Conservation (phyloP, 1,140 invertebrate genomes). For the Procambarus virginalis region DNA sequence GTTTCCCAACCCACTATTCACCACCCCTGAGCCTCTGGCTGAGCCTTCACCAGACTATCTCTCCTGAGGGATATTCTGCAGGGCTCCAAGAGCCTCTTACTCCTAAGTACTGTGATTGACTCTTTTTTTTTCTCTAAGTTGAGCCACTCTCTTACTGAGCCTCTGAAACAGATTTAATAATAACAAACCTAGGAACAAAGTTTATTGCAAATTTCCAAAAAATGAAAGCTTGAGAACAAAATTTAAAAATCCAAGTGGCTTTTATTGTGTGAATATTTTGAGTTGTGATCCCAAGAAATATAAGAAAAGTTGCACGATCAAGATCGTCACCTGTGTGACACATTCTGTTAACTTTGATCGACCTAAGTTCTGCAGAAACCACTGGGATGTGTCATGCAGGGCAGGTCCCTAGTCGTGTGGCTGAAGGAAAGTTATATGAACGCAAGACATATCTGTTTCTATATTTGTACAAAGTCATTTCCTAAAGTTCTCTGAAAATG, state of each 20-base stretch:
- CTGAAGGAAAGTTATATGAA: constrained; percentile 16
- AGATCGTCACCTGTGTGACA: background rate
- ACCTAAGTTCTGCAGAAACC: constrained; percentile 64
- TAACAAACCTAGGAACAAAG: background rate
- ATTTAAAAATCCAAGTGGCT: background rate
- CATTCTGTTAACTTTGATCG: background rate
- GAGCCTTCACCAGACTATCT: constrained; percentile 87
- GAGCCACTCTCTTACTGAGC: background rate
- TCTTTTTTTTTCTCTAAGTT: constrained; percentile 7
- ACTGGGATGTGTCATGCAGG: constrained; percentile 12
- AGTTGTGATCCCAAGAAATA: background rate
- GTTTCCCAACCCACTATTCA: constrained; percentile 95
- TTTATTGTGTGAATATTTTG: background rate
- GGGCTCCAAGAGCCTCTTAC: background rate
- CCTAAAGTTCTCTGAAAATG: constrained; percentile 22
- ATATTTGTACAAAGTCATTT: constrained; percentile 57
- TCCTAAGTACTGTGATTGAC: constrained; percentile 51
- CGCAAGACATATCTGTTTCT: constrained; percentile 5
- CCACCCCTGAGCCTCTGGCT: constrained; percentile 85
- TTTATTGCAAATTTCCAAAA: background rate
- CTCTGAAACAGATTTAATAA: background rate
- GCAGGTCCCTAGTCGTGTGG: background rate
- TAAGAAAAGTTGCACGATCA: background rate
- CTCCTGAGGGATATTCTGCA: constrained; percentile 69
- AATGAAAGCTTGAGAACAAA: background rate